Base-by-base conservation (phyloP, 2,113 vertebrate genomes). In the Lates calcarifer region DNA sequence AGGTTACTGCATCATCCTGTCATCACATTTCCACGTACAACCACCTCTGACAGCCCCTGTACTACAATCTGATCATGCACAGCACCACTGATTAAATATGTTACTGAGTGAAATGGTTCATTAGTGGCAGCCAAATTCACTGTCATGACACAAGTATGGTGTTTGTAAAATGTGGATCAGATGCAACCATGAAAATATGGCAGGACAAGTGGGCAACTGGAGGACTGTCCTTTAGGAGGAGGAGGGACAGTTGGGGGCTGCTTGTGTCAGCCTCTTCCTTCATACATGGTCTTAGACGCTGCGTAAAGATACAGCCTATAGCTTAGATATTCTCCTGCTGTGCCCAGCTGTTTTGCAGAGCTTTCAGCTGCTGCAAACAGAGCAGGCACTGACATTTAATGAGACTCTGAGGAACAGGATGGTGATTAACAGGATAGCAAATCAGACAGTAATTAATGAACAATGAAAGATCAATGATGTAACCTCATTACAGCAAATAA, bases 321-420 rank as follows among this genome's bases (percentile, higher is more conserved):
- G 56, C 69, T 53, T 8, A 3, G 22, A 35, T 29, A 6, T 35
- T 31, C 20, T 65, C 73, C 49, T 28, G 60, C 63, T 80, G 69
- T 24, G 55, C 28, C 66, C 83, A 82, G 71, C 81, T 83, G 79
- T 61, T 84, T 29, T 22, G n/a, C 37, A 58, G 31, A 24, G 17
- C 18, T 14, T 13, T 57, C 10, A 1, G 26, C 60, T 37, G 43
- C 13, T n/a, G 39, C 49, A 39, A 74, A 45, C 62, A 62, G 13
- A 81, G n/a, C 53, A 60, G 45, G 31, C 56, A 5, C n/a, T 55
- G 82, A 37, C 58, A 78, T 75, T 65, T 61, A 41, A 69, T 5
- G 24, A 53, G 31, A 28, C 62, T 37, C 57, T 0, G 60, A 53
- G 41, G 33, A 45, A 24, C 35, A 51, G 20, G 1, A 45, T 13